Percentiles rank a stretch among this genome's conserved stretches.
phyloP scores from a whole-genome alignment of 2,797 vertebrate species.

The Ctenopoma multispine region DNA sequence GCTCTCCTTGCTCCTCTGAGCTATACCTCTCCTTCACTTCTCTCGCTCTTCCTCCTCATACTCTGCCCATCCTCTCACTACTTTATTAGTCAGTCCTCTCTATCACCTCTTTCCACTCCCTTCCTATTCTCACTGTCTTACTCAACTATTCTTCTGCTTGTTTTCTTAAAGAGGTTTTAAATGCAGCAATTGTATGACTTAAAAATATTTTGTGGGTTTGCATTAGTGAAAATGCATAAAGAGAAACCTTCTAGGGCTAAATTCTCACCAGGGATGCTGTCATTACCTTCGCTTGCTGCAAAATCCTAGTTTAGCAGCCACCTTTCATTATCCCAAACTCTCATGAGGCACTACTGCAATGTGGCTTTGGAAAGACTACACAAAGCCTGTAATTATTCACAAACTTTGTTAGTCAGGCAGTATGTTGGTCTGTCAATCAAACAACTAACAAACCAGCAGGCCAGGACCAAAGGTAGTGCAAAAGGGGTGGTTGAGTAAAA shows the following conservation, averaged over 20 bases:
- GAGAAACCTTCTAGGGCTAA: neutral
- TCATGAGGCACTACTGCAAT: neutral
- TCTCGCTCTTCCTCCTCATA: conserved; percentile 62
- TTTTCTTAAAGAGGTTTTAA: conserved; percentile 33
- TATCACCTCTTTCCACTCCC: conserved; percentile 36
- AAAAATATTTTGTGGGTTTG: conserved; percentile 4
- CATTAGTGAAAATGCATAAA: conserved; percentile 1
- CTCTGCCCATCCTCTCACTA: conserved; percentile 66
- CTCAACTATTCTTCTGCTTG: conserved; percentile 23
- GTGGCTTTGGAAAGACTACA: neutral
- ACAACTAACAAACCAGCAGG: conserved; percentile 10
- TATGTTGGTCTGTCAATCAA: conserved; percentile 15
- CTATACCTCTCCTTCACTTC: conserved; percentile 72
- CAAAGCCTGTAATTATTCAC: conserved; percentile 12
- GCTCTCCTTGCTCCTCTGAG: conserved; percentile 79
- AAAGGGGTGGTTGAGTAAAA: conserved; percentile 29
- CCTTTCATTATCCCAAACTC: conserved; percentile 5
- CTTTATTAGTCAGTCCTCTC: conserved; percentile 71
- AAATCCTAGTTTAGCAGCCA: neutral
- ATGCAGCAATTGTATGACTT: conserved; percentile 7
- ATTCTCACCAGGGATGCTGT: neutral
- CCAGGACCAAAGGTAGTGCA: conserved; percentile 16
- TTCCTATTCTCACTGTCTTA: conserved; percentile 18
- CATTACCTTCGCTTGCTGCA: neutral
- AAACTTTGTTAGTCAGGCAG: conserved; percentile 14